A percentile compares a stretch with the other conserved stretches of the same genome.
Conservation (phyloP, 1,140 invertebrate genomes). For the Caenorhabditis inopinata region DNA sequence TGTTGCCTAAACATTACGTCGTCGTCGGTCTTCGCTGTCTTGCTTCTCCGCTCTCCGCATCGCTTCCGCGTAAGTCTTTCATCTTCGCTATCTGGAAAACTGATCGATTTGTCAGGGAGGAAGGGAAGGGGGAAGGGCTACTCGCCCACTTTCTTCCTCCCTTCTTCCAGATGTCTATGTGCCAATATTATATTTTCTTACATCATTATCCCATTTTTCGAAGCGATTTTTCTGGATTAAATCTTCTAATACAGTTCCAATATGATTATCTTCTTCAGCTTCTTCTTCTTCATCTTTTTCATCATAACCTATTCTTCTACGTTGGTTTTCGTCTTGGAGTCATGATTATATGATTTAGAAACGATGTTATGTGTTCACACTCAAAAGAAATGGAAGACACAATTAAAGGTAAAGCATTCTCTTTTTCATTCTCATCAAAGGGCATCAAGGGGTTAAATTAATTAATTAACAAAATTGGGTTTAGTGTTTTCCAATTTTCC, state of each 20-base stretch:
- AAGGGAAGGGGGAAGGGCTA: neutral
- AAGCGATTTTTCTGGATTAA: neutral
- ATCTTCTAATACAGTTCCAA: neutral
- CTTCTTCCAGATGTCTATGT: too few relatives aligned
- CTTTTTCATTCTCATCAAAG: neutral
- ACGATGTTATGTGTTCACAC: slow-evolving; percentile 19
- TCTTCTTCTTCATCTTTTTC: too few relatives aligned
- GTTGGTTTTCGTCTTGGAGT: neutral
- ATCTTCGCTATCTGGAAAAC: neutral
- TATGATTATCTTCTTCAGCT: neutral
- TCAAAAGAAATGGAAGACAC: slow-evolving; percentile 11
- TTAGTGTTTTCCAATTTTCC: too few relatives aligned
- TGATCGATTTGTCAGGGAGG: slow-evolving; percentile 2
- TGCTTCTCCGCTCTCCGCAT: neutral
- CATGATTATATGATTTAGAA: slow-evolving; percentile 3
- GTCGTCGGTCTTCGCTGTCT: neutral
- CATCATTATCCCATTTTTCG: too few relatives aligned
- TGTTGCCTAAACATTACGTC: slow-evolving; percentile 15
- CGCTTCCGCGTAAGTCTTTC: slow-evolving; percentile 13
- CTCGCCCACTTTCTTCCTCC: too few relatives aligned
- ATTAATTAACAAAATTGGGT: too few relatives aligned
- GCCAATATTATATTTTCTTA: too few relatives aligned
- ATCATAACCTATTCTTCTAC: too few relatives aligned
- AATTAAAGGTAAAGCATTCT: neutral
- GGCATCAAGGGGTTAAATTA: too few relatives aligned